Base-by-base conservation (phyloP, 2,888 invertebrate genomes). In the Rhopalosiphum nymphaeae region DNA sequence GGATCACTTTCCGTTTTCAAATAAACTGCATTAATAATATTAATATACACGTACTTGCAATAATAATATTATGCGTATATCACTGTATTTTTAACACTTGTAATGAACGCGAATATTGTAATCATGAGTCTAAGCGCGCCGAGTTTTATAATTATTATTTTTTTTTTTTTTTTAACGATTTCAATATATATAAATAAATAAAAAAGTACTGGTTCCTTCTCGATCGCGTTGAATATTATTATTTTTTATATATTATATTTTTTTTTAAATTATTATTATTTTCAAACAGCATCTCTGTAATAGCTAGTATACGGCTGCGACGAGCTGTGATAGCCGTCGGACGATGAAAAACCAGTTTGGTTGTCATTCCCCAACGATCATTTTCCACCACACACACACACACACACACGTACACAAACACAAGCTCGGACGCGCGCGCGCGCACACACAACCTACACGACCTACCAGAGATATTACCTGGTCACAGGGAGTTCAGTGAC, bases 401-500 rank as follows among this genome's bases (percentile, higher is more conserved):
- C 86, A 86, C 78, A 46, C n/a, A 61, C n/a, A 44, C 46, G 25
- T 49, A 42, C 78, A 53, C 84, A 42, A 36, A 49, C 46, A 26
- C 91, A 7, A 85, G n/a, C 26, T 42, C 56, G 29, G 26, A 49
- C 56, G 42, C 89, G 36, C 78, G 46, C 86, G 13, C 91, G 25
- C 26, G n/a, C 49, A 29, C 46, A 49, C 56, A 61, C 89, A 44
- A 84, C 93, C 89, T 61, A 84, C 94, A 94, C 94, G 90, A 94
- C 94, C 94, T 94, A 94, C 91, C 86, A 61, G 91, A 91, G 94
- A 90, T 94, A 94, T 94, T 94, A 94, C 94, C 94, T 94, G 94
- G 94, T 94, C 94, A 94, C 91, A 86, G 61, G 94, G 94, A 44
- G 94, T 94, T 94, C 94, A 94, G 94, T 94, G 94, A 94, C 94